Evolutionary conservation across 2,888 invertebrate genomes (phyloP), one percentile per base, ranked within the genome.

Genomic region (Empis stercorea): DNA sequence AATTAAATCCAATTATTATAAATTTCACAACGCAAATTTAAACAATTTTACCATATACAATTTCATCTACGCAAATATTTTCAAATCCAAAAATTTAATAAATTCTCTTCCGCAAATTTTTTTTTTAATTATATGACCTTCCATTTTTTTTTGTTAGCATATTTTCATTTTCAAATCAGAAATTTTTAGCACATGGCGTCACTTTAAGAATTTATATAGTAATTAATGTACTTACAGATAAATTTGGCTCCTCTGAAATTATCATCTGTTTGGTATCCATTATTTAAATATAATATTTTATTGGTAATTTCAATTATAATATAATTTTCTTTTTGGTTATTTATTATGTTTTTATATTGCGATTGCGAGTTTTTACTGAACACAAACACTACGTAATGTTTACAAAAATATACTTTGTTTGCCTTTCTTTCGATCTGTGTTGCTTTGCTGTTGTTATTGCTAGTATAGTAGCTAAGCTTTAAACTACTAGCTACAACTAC

Each of bases 241-340:
- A 48, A 55, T 64, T 63, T 43, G 62, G 61, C 46, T 67, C 67
- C 17, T 67, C 66, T 1, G 63, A 53, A 40, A 66, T 63, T 42
- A 63, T 61, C 62, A 65, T 65, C 50, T 65, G 65, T 41, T 65
- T 64, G 47, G 63, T 63, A 54, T 67, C 66, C 67, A 66, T 67
- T 44, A 13, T 17, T 17, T 17, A 38, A 17, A 38, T 13, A 32
- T 32, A 32, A n/a, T 34, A 3, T 38, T 38, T 38, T 20, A 20
- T 4, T 20, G 20, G 5, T 5, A 20, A 20, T 20, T 36, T 36
- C 14, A 36, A 37, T 16, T 11, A 17, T 3, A 14, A 38, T 11
- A 17, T 17, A 17, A 38, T 15, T 13, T 15, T 38, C 10, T 7
- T 37, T 38, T 15, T 7, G 9, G 14, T 6, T 34, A n/a, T 10